Evolutionary conservation across 2,797 vertebrate genomes (phyloP).

Genomic region (Clamator glandarius): DNA sequence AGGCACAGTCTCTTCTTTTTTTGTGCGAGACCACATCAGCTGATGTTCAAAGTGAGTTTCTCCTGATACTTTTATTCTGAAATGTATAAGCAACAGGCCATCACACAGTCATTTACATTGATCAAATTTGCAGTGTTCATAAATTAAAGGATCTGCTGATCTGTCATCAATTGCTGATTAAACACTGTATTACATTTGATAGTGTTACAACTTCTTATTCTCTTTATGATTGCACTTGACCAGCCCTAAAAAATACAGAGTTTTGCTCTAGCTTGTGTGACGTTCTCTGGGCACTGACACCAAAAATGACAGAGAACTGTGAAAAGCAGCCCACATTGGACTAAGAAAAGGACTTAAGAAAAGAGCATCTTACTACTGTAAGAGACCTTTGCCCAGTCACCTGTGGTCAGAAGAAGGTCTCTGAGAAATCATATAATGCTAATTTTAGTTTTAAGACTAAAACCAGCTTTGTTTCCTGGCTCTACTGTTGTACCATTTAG

Average conservation of each 20-base stretch:
- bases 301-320: too few relatives aligned
- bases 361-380: neutral
- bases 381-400: neutral
- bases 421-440: neutral
- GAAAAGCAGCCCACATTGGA: neutral
- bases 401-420: neutral
- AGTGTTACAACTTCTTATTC: neutral
- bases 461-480: neutral
- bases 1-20: too few relatives aligned
- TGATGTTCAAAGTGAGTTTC: neutral
- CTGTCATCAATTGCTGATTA: neutral
- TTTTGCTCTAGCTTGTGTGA: too few relatives aligned
- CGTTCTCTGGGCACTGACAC: too few relatives aligned
- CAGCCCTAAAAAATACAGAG: too few relatives aligned
- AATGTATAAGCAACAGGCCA: neutral
- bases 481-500: neutral
- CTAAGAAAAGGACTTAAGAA: neutral
- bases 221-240: too few relatives aligned
- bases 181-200: neutral
- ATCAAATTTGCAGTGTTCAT: neutral
- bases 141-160: neutral
- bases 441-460: neutral
- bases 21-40: rapidly evolving
- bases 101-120: neutral
- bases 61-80: neutral